phyloP scores from a whole-genome alignment of 2,797 vertebrate species.

The Etheostoma nigrum region DNA sequence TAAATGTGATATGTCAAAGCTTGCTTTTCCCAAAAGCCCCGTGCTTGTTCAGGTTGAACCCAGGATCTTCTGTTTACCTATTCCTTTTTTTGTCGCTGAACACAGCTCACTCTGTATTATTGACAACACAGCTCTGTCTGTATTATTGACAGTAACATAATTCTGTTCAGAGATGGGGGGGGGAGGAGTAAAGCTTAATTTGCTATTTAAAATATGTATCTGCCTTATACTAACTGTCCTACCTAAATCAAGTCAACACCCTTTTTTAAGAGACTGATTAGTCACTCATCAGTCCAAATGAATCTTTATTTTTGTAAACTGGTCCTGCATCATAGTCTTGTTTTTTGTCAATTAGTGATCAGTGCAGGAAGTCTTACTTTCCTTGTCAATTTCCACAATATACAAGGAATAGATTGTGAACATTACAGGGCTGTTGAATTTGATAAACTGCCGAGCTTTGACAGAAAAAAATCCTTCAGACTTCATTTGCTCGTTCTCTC shows the following conservation, averaged over 20 bases:
- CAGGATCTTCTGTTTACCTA: conserved; percentile 15
- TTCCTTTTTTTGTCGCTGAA: conserved; percentile 4
- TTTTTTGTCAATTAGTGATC: conserved; percentile 36
- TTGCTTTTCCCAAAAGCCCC: conserved; percentile 10
- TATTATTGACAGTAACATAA: neutral
- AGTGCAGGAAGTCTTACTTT: neutral
- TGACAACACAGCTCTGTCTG: neutral
- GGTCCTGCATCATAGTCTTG: neutral
- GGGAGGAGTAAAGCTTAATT: neutral
- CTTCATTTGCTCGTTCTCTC: neutral
- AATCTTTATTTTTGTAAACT: conserved; percentile 7
- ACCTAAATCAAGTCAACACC: neutral
- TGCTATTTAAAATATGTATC: neutral
- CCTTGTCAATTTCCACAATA: neutral
- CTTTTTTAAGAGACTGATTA: neutral
- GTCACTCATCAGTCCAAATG: neutral
- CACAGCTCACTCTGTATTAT: neutral
- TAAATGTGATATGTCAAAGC: conserved; percentile 5
- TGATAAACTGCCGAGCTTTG: conserved; percentile 46
- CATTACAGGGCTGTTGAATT: conserved; percentile 58
- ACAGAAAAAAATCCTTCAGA: conserved; percentile 52
- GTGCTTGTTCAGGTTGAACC: neutral
- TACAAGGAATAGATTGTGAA: conserved; percentile 49
- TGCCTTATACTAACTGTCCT: neutral
- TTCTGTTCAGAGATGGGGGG: neutral